Evolutionary conservation across 1,140 invertebrate genomes (phyloP).

Genomic region (Pseudoatta argentina): DNA sequence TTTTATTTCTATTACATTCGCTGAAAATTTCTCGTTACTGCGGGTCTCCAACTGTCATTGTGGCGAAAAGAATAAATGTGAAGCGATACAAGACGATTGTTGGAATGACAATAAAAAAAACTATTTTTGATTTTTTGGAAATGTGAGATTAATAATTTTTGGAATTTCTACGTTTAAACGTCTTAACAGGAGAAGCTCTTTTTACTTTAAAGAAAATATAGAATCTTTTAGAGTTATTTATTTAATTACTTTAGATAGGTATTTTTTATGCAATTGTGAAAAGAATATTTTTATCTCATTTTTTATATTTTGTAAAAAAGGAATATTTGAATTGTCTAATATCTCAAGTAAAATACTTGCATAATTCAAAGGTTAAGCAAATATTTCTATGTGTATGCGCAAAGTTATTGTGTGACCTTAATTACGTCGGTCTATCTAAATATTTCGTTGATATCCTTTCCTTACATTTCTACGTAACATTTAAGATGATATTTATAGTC

Average conservation of each 20-base stretch:
- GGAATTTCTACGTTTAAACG: background rate
- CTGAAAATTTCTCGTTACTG: constrained; percentile 69
- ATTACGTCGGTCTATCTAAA: constrained; percentile 4
- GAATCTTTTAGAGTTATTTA: too few relatives aligned
- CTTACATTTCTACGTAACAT: background rate
- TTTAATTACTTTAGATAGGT: too few relatives aligned
- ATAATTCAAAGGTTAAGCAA: background rate
- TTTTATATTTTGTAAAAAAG: too few relatives aligned
- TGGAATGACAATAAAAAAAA: background rate
- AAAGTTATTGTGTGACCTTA: background rate
- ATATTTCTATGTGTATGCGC: background rate
- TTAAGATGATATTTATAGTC: background rate
- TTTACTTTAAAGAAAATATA: background rate
- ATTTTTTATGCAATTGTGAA: too few relatives aligned
- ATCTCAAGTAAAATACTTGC: background rate
- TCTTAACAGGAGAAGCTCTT: background rate
- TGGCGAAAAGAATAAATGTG: constrained; percentile 7
- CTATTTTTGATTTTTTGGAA: background rate
- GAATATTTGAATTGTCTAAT: background rate
- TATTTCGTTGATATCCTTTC: background rate
- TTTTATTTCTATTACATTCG: constrained; percentile 71
- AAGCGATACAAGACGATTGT: background rate
- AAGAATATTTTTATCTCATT: too few relatives aligned
- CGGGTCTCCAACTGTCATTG: constrained; percentile 12
- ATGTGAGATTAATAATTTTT: background rate